A percentile compares a stretch with the other conserved stretches of the same genome.
phyloP scores from a whole-genome alignment of 2,797 vertebrate species.

The Mormyrus hasselquistii region DNA sequence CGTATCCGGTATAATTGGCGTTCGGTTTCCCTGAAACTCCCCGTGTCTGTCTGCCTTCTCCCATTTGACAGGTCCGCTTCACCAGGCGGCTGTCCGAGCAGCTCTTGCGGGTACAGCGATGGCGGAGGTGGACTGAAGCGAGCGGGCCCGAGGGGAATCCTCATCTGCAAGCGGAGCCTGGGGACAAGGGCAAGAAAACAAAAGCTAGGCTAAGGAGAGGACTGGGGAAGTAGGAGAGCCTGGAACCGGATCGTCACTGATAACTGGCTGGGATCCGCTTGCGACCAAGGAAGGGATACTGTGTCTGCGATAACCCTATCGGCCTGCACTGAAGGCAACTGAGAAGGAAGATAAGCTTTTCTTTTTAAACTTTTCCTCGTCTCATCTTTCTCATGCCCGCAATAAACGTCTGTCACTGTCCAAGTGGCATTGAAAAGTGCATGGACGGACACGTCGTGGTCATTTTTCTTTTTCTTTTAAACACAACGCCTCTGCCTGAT shows the following conservation, averaged over 20 bases:
- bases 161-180: conserved; percentile 4
- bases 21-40: background rate
- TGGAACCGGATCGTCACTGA: background rate
- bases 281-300: conserved; percentile 12
- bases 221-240: background rate
- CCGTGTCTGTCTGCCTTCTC: background rate
- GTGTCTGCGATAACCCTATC: conserved; percentile 19
- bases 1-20: background rate
- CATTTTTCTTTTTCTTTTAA: background rate
- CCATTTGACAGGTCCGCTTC: background rate
- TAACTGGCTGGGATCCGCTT: conserved; percentile 21
- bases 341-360: conserved; percentile 17
- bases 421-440: background rate
- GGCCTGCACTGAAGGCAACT: conserved; percentile 11
- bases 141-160: background rate
- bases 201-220: conserved; percentile 2
- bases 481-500: background rate
- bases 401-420: background rate
- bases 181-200: conserved; percentile 12
- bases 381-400: background rate
- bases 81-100: background rate
- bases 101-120: background rate
- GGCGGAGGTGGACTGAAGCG: background rate
- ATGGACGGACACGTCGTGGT: background rate
- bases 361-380: background rate